Base-by-base conservation (phyloP, 2,888 invertebrate genomes). In the Bombylius discolor region DNA sequence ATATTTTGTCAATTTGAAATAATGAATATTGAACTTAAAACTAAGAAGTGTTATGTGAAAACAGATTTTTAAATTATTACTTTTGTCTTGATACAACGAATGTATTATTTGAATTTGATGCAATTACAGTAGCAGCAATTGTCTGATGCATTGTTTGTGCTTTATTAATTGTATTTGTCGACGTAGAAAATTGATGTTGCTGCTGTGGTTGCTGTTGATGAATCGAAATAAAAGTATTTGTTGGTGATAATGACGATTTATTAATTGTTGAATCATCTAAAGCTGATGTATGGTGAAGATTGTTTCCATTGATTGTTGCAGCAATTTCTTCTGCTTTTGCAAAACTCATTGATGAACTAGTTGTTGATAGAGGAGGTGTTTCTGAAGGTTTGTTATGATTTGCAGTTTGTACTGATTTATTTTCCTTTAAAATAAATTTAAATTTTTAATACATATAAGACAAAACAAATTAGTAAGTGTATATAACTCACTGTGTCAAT, bases 401-500 rank as follows among this genome's bases (percentile, higher is more conserved):
- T 14, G 31, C 34, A 6, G 39, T 11, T 42, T 42, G 11, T 11
- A 11, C 12, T 42, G 45, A 48, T 47, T 53, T 53, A n/a, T 48
- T 48, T 14, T 53, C 53, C 53, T 53, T 11, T 8, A 46, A 23
- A 23, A 23, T 23, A 23, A 23, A 23, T 23, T 23, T 2, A 23
- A 23, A 23, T 23, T 23, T 2, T 23, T 23, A 23, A 23, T 23
- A 23, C 23, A 2, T 23, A 23, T 23, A 23, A 1, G 23, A 23
- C 23, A 23, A 23, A 23, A 23, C 23, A 23, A 23, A 23, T 23
- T 23, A 23, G 23, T 23, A 13, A 5, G 33, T 12, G 8, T 23
- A 32, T 48, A 13, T 34, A 34, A 39, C 48, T 55, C 55, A 59
- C 59, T 32, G 54, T 47, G 31, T 53, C 55, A 42, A 59, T 79